Base-by-base conservation (phyloP, 2,888 invertebrate species). In the Drosophila siamana region DNA sequence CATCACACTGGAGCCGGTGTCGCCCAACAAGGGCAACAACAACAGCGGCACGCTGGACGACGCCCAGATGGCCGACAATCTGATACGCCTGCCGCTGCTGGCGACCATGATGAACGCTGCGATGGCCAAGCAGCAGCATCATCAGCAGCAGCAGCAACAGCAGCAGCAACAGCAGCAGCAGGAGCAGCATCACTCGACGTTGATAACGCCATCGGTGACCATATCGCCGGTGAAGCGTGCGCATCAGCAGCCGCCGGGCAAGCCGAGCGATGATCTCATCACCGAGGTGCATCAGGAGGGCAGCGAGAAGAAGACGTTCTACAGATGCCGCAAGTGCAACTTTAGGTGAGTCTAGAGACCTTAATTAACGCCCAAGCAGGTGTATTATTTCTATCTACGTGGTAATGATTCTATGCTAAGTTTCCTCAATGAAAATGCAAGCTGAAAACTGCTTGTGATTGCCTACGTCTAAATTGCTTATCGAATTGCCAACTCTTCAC, bases 261-360 rank as follows among this genome's bases (percentile, higher is more conserved):
- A 95, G 82, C 94, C 95, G 22, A 94, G 94, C 15, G 94, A 95
- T 86, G 93, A 94, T 78, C 85, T 92, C 15, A 86, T 91, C 51
- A 94, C 94, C 62, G 93, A 88, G 85, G 86, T 90, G 16, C 90
- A 90, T 30, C 80, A 92, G 87, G 92, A 93, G 87, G 92, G 93
- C 80, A 93, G 82, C 51, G 93, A 94, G 41, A 96, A 96, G 92
- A 95, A 95, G 88, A 96, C 96, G 11, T 92, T 96, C 81, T 97
- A 97, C 96, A 96, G 97, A 91, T 98, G 98, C 92, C 97, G 97
- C 92, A 96, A 96, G 90, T 98, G 98, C 92, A 95, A 95, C 90
- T 98, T 96, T 92, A 95, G 95, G 96, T 96, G 92, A 62, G 72
- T n/a, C n/a, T n/a, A n/a, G n/a, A n/a, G n/a, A n/a, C n/a, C n/a